Evolutionary conservation across 2,113 vertebrate genomes (phyloP).

Genomic region (Rana temporaria): DNA sequence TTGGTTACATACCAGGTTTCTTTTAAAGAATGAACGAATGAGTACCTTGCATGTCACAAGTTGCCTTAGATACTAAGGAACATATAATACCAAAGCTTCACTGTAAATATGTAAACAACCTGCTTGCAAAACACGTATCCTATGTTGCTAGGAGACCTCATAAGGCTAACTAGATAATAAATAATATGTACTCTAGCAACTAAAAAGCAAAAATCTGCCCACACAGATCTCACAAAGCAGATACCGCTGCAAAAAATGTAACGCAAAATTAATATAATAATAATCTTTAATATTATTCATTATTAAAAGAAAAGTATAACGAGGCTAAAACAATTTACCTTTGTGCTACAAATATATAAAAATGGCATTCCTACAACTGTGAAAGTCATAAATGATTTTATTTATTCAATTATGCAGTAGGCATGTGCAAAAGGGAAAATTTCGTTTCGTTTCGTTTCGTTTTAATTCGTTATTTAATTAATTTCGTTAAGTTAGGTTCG

Average conservation of each 20-base stretch:
- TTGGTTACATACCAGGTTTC: background rate
- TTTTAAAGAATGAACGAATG: slow-evolving; percentile 28
- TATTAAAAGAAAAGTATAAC: background rate
- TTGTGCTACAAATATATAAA: too few species aligned
- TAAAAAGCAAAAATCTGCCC: slow-evolving; percentile 24
- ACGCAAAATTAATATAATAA: slow-evolving; percentile 18
- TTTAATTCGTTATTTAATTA: too few species aligned
- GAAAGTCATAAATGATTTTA: too few species aligned
- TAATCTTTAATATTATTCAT: background rate
- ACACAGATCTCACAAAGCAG: slow-evolving; percentile 9
- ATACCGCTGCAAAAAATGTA: slow-evolving; percentile 18
- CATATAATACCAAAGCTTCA: slow-evolving; percentile 19
- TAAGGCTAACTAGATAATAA: slow-evolving; percentile 44
- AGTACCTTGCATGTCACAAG: background rate
- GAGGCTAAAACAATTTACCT: too few species aligned
- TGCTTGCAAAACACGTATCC: slow-evolving; percentile 45
- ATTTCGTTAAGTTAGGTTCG: too few species aligned
- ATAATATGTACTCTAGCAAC: slow-evolving; percentile 32
- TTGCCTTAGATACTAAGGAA: slow-evolving; percentile 31
- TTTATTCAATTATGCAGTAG: too few species aligned
- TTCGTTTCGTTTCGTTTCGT: too few species aligned
- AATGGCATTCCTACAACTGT: too few species aligned
- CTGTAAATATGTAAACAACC: slow-evolving; percentile 50
- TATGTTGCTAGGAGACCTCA: slow-evolving; percentile 48
- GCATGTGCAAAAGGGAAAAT: too few species aligned